Evolutionary conservation across 2,888 invertebrate species (phyloP), one percentile per base, ranked within the genome.

Genomic region (Ethmia dodecea): DNA sequence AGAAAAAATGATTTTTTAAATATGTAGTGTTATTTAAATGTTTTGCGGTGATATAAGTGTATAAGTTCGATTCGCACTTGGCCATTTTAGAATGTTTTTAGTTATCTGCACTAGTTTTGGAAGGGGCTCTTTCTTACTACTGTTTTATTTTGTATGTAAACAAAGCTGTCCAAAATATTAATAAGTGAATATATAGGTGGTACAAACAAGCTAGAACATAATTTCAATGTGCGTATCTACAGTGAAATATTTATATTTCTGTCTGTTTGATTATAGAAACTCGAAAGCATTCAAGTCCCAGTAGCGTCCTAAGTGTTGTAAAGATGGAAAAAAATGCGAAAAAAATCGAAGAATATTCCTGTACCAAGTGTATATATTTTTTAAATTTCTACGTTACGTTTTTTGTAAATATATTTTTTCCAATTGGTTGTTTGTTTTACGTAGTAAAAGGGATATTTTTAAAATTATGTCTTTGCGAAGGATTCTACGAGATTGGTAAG

Each of bases 401-500:
- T 38, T 37, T 30, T 42, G 33, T 42, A 42, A 45, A 44, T 47
- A 43, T 49, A 38, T 43, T 42, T 31, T 27, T 52, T 55, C 50
- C 16, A 38, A 39, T 40, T 45, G 42, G 45, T 50, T 48, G n/a
- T n/a, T 50, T 50, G 52, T 46, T 50, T 53, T 43, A 14, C n/a
- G 33, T 38, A 11, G 11, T 26, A 10, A 26, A 26, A 26, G 11
- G 6, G 11, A 12, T 26, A 10, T 10, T 37, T 40, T 37, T 24
- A 51, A 54, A 49, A 51, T 45, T 73, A 71, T 75, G 72, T 68
- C 70, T 71, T 65, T 44, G 52, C 71, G 25, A 72, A 84, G 84
- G 84, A 84, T 80, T 83, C 73, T 80, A 74, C 67, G 83, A 84
- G 53, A 78, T 84, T 33, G 84, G 84, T 84, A 72, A 84, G 84